These are phyloP conservation scores for Amniataba percoides DNA, from an alignment of 2,797 vertebrate genomes.

Conservation along the genomic window DNA sequence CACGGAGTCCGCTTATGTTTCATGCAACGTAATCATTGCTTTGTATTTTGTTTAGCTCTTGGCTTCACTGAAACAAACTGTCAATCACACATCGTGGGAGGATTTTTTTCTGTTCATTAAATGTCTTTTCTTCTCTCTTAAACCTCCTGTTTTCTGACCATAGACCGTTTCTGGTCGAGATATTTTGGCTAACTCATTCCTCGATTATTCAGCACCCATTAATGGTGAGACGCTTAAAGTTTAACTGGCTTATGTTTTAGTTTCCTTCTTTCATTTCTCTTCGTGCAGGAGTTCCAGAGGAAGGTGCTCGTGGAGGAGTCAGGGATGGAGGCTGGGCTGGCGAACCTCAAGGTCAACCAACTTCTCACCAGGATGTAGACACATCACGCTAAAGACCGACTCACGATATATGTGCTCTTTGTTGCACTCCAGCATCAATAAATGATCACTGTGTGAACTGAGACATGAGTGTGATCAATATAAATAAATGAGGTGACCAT, in stretches of 20 bases:
- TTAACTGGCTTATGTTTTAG: neutral
- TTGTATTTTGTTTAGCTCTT: neutral
- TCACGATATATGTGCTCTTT: neutral
- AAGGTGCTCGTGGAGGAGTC: slow-evolving; percentile 77
- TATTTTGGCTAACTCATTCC: neutral
- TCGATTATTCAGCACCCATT: neutral
- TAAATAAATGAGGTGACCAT: neutral
- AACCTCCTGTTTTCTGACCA: neutral
- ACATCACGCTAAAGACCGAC: neutral
- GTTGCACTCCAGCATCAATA: slow-evolving; percentile 31
- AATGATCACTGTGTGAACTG: slow-evolving; percentile 8
- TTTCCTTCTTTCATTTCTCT: neutral
- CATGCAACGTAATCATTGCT: neutral
- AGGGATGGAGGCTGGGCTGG: slow-evolving; percentile 38
- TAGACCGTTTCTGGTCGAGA: neutral
- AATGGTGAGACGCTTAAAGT: neutral
- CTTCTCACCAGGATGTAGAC: slow-evolving; percentile 72
- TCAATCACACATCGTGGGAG: neutral
- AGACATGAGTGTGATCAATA: neutral
- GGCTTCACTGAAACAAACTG: neutral
- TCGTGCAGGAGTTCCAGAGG: slow-evolving; percentile 81
- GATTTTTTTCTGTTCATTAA: neutral
- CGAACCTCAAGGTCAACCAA: slow-evolving; percentile 32
- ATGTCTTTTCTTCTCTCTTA: neutral
- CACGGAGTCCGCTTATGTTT: neutral